phyloP scores from a whole-genome alignment of 92 coral and sea anemone species.

The Bergia sp. region DNA sequence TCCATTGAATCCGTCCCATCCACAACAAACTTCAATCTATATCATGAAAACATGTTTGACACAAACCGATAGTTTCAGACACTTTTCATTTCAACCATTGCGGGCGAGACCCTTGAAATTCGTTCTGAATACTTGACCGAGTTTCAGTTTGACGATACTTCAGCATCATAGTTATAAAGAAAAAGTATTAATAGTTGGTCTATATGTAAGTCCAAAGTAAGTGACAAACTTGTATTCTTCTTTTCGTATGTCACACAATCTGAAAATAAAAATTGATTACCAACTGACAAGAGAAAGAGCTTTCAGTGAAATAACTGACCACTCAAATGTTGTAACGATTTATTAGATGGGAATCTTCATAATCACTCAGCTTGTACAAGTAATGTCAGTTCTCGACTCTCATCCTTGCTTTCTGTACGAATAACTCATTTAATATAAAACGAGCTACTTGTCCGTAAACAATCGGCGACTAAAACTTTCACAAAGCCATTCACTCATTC shows the following conservation, averaged over 20 bases:
- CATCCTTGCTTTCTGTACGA: background rate
- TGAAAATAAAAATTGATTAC: too few species aligned
- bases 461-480: background rate
- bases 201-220: too few species aligned
- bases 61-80: background rate
- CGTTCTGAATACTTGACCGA: background rate
- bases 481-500: background rate
- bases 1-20: background rate
- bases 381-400: background rate
- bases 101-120: background rate
- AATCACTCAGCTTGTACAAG: background rate
- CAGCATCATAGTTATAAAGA: background rate
- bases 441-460: background rate
- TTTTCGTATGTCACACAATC: too few species aligned
- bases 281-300: background rate
- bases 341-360: background rate
- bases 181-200: background rate
- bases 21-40: background rate
- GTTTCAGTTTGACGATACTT: background rate
- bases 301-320: background rate
- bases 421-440: background rate
- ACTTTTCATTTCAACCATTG: background rate
- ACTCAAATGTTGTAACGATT: background rate
- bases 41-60: background rate
- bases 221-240: background rate